phyloP scores from a whole-genome alignment of 92 coral and sea anemone species.

The Porites evermanni region DNA sequence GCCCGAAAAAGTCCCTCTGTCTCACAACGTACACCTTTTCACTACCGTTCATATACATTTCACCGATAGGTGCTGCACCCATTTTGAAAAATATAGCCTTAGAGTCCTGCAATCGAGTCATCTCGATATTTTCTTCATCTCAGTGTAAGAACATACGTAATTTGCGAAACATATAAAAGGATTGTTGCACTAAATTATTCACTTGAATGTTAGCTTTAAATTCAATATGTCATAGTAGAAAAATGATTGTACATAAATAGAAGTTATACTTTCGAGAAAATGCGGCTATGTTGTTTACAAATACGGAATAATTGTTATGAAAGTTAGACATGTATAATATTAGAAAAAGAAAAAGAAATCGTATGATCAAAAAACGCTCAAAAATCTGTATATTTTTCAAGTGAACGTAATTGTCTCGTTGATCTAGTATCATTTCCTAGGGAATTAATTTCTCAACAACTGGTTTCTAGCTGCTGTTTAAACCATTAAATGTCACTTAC shows the following conservation, averaged over 20 bases:
- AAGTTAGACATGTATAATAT: background rate
- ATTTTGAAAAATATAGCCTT: slow-evolving; percentile 1
- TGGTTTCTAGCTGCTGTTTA: slow-evolving; percentile 1
- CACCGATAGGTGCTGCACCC: background rate
- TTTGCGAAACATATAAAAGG: no score
- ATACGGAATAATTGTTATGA: background rate
- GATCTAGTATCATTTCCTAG: background rate
- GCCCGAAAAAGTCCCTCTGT: slow-evolving; percentile 1
- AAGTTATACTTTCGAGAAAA: background rate
- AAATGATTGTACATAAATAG: slow-evolving; percentile 1
- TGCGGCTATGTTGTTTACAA: background rate
- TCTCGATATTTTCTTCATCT: slow-evolving; percentile 1
- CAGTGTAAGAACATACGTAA: background rate
- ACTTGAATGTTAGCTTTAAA: slow-evolving; percentile 1
- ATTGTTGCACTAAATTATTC: background rate
- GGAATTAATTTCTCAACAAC: slow-evolving; percentile 1
- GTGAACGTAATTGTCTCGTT: no score
- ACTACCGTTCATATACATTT: background rate
- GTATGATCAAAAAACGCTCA: background rate
- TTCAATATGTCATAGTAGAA: background rate
- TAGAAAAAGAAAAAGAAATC: background rate
- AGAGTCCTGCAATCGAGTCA: slow-evolving; percentile 3
- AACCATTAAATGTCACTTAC: slow-evolving; percentile 1
- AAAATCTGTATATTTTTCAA: no score
- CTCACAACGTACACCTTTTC: background rate